Percentiles rank a stretch among this genome's conserved stretches.
Evolutionary conservation across 1,140 invertebrate genomes (phyloP).

Genomic region (Pomacea maculata): DNA sequence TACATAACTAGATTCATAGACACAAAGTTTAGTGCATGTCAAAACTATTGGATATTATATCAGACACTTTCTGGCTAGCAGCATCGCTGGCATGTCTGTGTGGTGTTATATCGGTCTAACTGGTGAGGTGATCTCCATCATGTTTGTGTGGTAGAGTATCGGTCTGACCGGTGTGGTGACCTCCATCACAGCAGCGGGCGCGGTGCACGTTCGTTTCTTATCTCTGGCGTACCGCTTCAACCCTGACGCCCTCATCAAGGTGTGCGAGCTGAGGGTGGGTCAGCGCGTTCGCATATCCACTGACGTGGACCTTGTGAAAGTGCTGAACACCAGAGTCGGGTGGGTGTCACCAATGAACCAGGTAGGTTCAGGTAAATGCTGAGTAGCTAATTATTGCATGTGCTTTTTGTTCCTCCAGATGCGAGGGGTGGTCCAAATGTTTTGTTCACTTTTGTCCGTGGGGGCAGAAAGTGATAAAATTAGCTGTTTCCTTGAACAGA

Average conservation of each 20-base stretch:
- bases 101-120: neutral
- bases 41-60: neutral
- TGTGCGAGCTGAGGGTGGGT: conserved; percentile 5
- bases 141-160: conserved; percentile 1
- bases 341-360: neutral
- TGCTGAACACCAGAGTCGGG: neutral
- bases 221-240: conserved; percentile 4
- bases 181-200: neutral
- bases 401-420: too few species aligned
- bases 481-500: too few species aligned
- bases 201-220: neutral
- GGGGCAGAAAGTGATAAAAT: too few species aligned
- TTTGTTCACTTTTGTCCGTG: too few species aligned
- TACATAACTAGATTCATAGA: neutral
- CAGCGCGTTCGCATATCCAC: conserved; percentile 10
- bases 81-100: neutral
- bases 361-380: neutral
- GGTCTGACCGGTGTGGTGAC: neutral
- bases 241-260: conserved; percentile 14
- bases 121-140: neutral
- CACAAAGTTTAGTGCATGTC: neutral
- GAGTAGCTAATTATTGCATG: too few species aligned
- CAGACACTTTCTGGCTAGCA: neutral
- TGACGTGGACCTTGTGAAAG: conserved; percentile 1
- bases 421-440: too few species aligned